Evolutionary conservation across 2,797 vertebrate species (phyloP).

Genomic region (Paratrypauchen microcephalus): DNA sequence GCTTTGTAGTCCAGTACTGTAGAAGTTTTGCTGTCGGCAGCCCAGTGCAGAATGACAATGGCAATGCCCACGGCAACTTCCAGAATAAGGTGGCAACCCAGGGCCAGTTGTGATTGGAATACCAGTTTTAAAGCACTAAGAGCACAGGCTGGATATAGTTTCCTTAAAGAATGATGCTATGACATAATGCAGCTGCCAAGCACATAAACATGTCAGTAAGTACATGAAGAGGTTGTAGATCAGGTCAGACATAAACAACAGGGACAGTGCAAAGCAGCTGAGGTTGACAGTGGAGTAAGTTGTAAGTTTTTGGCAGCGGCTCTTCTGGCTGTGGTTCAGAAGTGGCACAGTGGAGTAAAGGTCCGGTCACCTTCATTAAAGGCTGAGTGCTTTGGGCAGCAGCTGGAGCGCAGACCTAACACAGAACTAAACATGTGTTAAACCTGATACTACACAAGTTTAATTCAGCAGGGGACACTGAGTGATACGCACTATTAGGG

Average conservation of each 20-base stretch:
- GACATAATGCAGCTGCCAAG: neutral
- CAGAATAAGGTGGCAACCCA: too few relatives aligned
- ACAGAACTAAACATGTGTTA: neutral
- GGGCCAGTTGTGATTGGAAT: too few relatives aligned
- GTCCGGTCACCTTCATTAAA: conserved; percentile 27
- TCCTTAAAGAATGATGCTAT: neutral
- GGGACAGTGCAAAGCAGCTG: neutral
- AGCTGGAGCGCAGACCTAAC: conserved; percentile 19
- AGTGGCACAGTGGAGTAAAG: conserved; percentile 43
- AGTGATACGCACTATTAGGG: neutral
- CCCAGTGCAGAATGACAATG: too few relatives aligned
- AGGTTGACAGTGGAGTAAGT: conserved; percentile 14
- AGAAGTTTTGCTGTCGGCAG: too few relatives aligned
- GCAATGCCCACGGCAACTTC: too few relatives aligned
- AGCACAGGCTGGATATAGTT: too few relatives aligned
- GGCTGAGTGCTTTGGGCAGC: conserved; percentile 24
- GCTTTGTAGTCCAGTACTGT: too few relatives aligned
- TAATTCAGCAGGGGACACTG: neutral
- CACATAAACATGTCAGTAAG: neutral
- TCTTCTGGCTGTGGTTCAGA: conserved; percentile 41
- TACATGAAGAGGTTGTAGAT: conserved; percentile 8
- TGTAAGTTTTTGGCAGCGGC: conserved; percentile 38
- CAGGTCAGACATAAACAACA: neutral
- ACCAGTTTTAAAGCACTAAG: too few relatives aligned
- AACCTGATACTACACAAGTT: neutral